Evolutionary conservation across 2,888 invertebrate genomes (phyloP).

Genomic region (Patella caerulea): DNA sequence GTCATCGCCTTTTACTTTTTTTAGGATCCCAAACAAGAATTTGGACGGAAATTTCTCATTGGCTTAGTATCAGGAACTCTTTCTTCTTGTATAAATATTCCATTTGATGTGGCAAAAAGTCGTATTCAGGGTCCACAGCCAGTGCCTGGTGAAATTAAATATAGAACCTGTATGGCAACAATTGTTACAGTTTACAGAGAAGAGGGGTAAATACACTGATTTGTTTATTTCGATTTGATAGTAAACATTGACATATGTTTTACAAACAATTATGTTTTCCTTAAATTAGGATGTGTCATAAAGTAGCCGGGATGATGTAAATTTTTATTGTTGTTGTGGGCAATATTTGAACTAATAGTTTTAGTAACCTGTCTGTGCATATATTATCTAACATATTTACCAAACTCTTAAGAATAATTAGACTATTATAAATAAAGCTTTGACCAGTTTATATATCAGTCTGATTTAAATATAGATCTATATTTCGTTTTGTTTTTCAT

Average conservation of each 20-base stretch:
- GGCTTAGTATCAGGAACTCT: slow-evolving; percentile 90
- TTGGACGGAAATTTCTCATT: slow-evolving; percentile 76
- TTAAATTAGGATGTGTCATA: no score
- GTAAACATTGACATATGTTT: not conserved
- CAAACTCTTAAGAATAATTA: no score
- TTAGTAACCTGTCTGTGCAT: no score
- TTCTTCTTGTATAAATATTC: slow-evolving; percentile 91
- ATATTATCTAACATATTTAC: no score
- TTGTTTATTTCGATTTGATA: not conserved
- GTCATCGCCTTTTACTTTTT: slow-evolving; percentile 16
- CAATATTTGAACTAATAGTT: no score
- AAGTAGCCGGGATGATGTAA: no score
- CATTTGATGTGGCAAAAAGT: slow-evolving; percentile 96
- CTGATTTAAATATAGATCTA: no score
- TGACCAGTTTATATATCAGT: no score
- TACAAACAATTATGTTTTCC: no score
- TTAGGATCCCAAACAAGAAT: slow-evolving; percentile 63
- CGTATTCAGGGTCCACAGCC: slow-evolving; percentile 95
- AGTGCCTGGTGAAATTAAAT: slow-evolving; percentile 81
- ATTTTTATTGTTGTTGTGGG: no score
- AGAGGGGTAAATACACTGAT: slow-evolving; percentile 82
- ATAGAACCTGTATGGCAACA: slow-evolving; percentile 82
- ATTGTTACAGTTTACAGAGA: slow-evolving; percentile 84
- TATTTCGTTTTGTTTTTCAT: no score
- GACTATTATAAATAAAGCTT: no score